Conservation (phyloP, 2,797 vertebrate species). For the Atherinosoma microstoma region DNA sequence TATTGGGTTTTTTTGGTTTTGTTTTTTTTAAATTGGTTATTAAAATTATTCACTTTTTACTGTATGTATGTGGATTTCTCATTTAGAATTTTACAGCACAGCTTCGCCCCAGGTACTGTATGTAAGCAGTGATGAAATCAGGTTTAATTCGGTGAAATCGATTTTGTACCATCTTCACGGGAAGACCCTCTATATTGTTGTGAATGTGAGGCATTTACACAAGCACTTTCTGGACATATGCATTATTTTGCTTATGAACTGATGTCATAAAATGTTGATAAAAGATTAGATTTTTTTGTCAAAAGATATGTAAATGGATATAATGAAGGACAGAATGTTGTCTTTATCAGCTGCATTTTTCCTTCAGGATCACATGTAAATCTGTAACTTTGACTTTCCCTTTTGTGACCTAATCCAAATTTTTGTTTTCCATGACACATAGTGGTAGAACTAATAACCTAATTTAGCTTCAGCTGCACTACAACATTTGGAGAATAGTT, state of each 20-base stretch:
- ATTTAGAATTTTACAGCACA: slow-evolving; percentile 44
- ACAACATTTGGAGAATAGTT: too few species aligned
- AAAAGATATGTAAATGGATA: too few species aligned
- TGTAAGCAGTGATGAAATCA: slow-evolving; percentile 72
- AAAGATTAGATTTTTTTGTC: too few species aligned
- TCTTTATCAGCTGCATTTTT: too few species aligned
- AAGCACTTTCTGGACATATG: slow-evolving; percentile 10
- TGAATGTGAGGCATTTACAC: slow-evolving; percentile 30
- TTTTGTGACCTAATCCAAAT: too few species aligned
- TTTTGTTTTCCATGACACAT: too few species aligned
- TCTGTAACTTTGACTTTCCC: too few species aligned
- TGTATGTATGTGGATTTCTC: slow-evolving; percentile 42
- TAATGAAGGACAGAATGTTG: too few species aligned
- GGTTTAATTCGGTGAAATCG: slow-evolving; percentile 64
- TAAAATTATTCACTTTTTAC: slow-evolving; percentile 3
- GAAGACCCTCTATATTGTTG: slow-evolving; percentile 34
- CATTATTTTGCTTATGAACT: neutral
- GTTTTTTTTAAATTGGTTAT: slow-evolving; percentile 32
- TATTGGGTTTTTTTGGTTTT: slow-evolving; percentile 2
- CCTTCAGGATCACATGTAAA: too few species aligned
- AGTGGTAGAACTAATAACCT: too few species aligned
- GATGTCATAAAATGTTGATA: too few species aligned
- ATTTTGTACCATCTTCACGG: slow-evolving; percentile 33
- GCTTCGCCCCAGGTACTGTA: slow-evolving; percentile 51
- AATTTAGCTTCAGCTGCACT: too few species aligned